Evolutionary conservation across 1,140 invertebrate species (phyloP), one percentile per base, ranked within the genome.

Genomic region (Rhagoletis pomonella): DNA sequence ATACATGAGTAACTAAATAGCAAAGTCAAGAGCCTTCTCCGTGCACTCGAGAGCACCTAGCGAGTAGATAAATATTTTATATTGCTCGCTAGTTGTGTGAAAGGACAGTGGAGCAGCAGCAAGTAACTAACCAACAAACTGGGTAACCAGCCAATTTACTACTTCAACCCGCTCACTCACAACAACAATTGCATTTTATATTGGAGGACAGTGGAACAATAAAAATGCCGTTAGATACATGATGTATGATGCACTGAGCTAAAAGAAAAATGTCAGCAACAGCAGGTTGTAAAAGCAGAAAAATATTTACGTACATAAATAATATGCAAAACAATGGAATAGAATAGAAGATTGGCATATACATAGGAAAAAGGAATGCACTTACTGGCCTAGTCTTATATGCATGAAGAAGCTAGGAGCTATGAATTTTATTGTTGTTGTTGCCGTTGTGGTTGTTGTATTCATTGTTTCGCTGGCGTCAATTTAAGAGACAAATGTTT

Each of bases 101-200:
- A 55, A 19, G 47, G 47, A 81, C n/a, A 81, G 17, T 81, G 17
- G 73, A 55, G 47, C 73, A 81, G 73, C 55, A 55, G 55, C 47
- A 19, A 81, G 73, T 81, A 55, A 81, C 47, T 55, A 81, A 81
- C 73, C 73, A 81, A 55, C 4, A 81, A 81, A 81, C 73, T 81
- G 73, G 73, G 47, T 81, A 81, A 81, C 73, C 47, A 19, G 73
- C 73, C 73, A 81, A 81, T 81, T 81, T 81, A n/a, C 5, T 81
- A 19, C 73, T 81, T 81, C 47, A 55, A 81, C 14, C 73, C 73
- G 19, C 10, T 2, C 47, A 55, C 44, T 55, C 4, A 39, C 29
- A 67, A 67, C 5, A 39, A 67, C 39, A 29, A 29, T 47, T 50
- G 42, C 39, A 77, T 14, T 14, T n/a, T 17, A n/a, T 39, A 67